These are phyloP conservation scores for Zaprionus taronus DNA, from an alignment of 1,140 invertebrate genomes.

Conservation along the genomic window DNA sequence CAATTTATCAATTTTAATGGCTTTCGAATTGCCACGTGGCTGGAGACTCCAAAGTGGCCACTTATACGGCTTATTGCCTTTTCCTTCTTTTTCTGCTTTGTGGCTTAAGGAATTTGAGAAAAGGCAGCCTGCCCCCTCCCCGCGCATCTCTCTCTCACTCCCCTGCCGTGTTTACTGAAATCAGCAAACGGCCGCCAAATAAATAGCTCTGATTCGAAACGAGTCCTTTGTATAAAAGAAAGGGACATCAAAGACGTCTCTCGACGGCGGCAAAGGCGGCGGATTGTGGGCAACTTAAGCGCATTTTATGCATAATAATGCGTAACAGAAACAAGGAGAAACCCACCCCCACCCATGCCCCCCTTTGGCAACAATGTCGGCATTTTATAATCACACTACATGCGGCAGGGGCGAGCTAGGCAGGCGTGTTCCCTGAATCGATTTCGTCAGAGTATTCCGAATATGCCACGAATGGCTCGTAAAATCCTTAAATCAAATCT, in stretches of 20 bases:
- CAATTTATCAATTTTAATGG: conserved; percentile 78
- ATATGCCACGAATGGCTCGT: not conserved
- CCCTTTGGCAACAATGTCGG: conserved; percentile 10
- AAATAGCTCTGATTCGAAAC: conserved; percentile 72
- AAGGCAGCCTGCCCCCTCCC: not conserved
- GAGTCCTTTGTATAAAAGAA: conserved; percentile 31
- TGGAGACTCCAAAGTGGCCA: conserved; percentile 59
- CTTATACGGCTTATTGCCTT: conserved; percentile 80
- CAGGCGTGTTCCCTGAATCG: conserved; percentile 11
- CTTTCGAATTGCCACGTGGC: conserved; percentile 51
- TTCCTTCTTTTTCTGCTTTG: conserved; percentile 23
- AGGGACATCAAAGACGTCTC: conserved; percentile 67
- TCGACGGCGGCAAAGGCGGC: conserved; percentile 1
- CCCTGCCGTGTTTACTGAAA: conserved; percentile 65
- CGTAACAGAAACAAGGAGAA: conserved; percentile 50
- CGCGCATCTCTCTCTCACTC: not conserved
- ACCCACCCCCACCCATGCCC: not conserved
- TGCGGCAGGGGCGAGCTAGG: not conserved
- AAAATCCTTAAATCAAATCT: conserved; percentile 1
- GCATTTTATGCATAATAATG: conserved; percentile 78
- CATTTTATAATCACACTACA: conserved; percentile 39
- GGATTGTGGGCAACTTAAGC: conserved; percentile 52
- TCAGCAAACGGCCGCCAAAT: conserved; percentile 69
- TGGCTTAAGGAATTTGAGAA: conserved; percentile 40
- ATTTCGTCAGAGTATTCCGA: conserved; percentile 2